Conservation (phyloP, 2,113 vertebrate genomes). For the Azemiops feae region DNA sequence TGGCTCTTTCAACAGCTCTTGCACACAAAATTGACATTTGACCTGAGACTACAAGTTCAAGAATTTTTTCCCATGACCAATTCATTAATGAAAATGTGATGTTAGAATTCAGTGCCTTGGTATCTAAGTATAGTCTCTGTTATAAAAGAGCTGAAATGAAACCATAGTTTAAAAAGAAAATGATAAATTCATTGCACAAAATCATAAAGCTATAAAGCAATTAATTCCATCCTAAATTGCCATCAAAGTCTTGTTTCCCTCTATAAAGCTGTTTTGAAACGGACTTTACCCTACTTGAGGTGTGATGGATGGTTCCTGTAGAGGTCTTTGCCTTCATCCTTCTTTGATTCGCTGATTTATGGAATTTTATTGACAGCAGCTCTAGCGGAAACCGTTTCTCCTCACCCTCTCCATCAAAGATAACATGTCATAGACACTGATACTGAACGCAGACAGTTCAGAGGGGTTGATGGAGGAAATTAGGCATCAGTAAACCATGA, state of each 20-base stretch:
- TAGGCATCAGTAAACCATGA: conserved; percentile 14
- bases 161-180: conserved; percentile 47
- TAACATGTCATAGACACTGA: background rate
- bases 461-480: conserved; percentile 24
- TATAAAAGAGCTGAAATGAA: background rate
- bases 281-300: conserved; percentile 36
- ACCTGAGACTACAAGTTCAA: background rate
- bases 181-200: conserved; percentile 54
- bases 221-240: conserved; percentile 48
- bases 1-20: background rate
- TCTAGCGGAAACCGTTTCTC: conserved; percentile 10
- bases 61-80: background rate
- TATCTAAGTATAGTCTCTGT: background rate
- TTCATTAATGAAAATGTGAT: background rate
- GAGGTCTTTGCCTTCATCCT: conserved; percentile 32
- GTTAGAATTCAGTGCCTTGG: background rate
- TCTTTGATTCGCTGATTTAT: conserved; percentile 43
- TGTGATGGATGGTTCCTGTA: conserved; percentile 58
- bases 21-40: background rate
- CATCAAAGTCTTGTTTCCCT: conserved; percentile 27
- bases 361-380: conserved; percentile 23
- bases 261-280: conserved; percentile 12
- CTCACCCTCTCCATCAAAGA: background rate
- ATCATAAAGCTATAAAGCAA: conserved; percentile 43
- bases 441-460: background rate